phyloP scores from a whole-genome alignment of 2,113 vertebrate genomes.

The Beaufortia kweichowensis region DNA sequence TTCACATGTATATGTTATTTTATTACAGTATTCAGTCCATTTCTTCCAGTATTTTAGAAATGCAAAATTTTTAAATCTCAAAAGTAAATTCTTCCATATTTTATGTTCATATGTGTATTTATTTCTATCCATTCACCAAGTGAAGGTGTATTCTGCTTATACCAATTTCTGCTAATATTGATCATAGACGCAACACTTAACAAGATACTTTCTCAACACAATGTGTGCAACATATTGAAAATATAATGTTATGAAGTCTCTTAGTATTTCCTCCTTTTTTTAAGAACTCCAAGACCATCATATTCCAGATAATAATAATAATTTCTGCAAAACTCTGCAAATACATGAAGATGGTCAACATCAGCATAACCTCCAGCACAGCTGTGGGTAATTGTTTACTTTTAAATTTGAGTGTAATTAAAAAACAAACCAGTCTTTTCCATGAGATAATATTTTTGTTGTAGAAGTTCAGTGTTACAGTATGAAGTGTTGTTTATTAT shows the following conservation, averaged over 20 bases:
- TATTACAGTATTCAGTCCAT: not conserved
- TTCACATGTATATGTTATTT: not conserved
- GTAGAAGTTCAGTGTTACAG: no score
- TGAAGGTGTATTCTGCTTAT: not conserved
- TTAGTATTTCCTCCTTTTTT: not conserved
- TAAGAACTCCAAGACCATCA: not conserved
- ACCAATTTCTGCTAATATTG: no score
- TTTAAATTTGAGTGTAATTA: slow-evolving; percentile 16
- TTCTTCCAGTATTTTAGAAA: not conserved
- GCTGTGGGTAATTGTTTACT: not conserved
- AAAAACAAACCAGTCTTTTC: not conserved
- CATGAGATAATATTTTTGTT: no score
- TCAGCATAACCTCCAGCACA: not conserved
- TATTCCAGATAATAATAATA: not conserved
- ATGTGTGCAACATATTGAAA: not conserved
- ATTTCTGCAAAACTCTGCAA: not conserved
- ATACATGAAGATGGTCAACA: not conserved
- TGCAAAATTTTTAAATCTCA: not conserved
- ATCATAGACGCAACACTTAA: not conserved
- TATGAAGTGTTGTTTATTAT: no score
- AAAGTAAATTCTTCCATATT: not conserved
- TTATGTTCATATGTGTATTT: not conserved
- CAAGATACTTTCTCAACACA: not conserved
- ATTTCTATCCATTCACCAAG: not conserved
- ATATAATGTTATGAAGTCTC: not conserved